These are phyloP conservation scores for Ischnura elegans DNA, from an alignment of 2,888 invertebrate genomes.

Conservation along the genomic window DNA sequence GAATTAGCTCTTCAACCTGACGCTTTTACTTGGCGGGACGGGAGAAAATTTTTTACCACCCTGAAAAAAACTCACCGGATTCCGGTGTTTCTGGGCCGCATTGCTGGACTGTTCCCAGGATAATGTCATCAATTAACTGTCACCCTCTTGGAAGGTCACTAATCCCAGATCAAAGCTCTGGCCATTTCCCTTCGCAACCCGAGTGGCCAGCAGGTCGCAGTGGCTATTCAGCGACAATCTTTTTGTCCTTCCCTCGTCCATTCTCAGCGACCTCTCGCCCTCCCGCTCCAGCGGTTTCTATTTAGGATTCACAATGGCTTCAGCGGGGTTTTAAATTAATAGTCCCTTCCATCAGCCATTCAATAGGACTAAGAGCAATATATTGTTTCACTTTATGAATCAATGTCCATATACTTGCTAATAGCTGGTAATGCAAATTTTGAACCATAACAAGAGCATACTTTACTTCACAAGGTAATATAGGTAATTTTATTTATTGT, in stretches of 20 bases:
- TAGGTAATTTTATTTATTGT: no score
- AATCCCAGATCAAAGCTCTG: not conserved
- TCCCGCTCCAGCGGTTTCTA: not conserved
- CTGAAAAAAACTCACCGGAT: not conserved
- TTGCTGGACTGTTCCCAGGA: not conserved
- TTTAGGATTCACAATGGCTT: not conserved
- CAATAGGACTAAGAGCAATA: not conserved
- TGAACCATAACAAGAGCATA: no score
- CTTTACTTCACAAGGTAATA: no score
- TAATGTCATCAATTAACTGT: slow-evolving; percentile 31
- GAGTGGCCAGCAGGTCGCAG: not conserved
- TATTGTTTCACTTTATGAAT: no score
- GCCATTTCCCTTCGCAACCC: not conserved
- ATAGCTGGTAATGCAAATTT: no score
- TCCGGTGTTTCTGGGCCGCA: not conserved
- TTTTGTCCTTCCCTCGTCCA: not conserved
- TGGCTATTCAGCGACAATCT: not conserved
- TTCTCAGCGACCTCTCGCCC: not conserved
- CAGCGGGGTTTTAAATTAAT: not conserved
- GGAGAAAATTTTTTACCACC: not conserved
- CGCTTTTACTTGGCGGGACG: not conserved
- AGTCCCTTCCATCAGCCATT: not conserved
- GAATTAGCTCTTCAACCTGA: no score
- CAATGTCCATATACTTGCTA: no score
- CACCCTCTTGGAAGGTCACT: not conserved